A percentile compares a stretch with the other conserved stretches of the same genome.
Evolutionary conservation across 2,797 vertebrate species (phyloP).

Genomic region (Glyptemys insculpta): DNA sequence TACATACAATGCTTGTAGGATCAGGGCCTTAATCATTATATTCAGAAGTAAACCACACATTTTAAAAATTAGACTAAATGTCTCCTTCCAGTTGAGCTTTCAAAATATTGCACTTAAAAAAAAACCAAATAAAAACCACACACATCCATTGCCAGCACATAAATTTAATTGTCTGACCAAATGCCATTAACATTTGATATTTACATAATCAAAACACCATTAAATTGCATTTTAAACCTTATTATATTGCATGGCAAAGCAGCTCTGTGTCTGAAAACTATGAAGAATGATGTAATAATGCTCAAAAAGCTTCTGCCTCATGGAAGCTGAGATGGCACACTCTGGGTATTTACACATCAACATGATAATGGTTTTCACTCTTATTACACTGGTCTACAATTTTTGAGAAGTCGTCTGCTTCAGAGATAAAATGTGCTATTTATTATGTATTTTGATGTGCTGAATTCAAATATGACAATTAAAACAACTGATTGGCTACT

Average conservation of each 20-base stretch:
- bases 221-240: neutral
- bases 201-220: neutral
- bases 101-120: neutral
- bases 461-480: too few species aligned
- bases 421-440: too few species aligned
- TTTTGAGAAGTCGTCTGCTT: too few species aligned
- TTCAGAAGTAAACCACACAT: neutral
- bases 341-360: neutral
- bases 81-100: neutral
- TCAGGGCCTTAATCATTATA: neutral
- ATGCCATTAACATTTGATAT: neutral
- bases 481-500: too few species aligned
- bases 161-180: neutral
- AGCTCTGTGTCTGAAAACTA: neutral
- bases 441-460: too few species aligned
- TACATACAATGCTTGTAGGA: neutral
- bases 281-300: neutral
- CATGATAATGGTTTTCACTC: neutral
- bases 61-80: neutral
- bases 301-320: neutral
- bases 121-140: too few species aligned
- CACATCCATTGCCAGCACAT: neutral
- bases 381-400: too few species aligned
- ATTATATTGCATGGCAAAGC: neutral
- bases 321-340: neutral